Base-by-base conservation (phyloP, 2,113 vertebrate species). In the Panthera uncia region DNA sequence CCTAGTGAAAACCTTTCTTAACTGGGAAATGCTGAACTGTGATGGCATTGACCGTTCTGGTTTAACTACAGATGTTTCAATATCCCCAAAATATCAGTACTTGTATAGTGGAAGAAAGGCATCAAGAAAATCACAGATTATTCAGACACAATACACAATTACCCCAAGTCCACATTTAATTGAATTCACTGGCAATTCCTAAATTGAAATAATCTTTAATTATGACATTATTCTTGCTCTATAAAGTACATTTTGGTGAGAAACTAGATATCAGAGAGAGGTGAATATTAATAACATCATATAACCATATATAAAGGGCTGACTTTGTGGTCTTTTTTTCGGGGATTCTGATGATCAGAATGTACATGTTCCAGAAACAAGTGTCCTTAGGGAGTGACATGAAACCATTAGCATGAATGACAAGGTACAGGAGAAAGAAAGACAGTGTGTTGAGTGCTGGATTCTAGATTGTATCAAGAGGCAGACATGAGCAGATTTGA, bases 91-190 rank as follows among this genome's bases (percentile, higher is more conserved):
- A 45, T 55, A 68, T 89, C 27, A 27, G 23, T 86, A 52, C 12
- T 82, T 89, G 45, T n/a, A 86, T 29, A 93, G 29, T n/a, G 90
- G 45, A 89, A 91, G 48, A 66, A 95, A 84, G 5, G 27, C 23
- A 11, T 76, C n/a, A 92, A 80, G 89, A 55, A 84, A 48, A 68
- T 84, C n/a, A 91, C 41, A 89, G 52, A 94, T 78, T 69, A 91
- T 92, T 88, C 84, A 79, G 57, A 52, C 23, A 36, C 25, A 38
- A 52, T 63, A 61, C 19, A 71, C 2, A 41, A n/a, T 79, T 74
- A 78, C 19, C n/a, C n/a, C 29, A 66, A 69, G 3, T 76, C 55
- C 55, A 69, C 29, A 27, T n/a, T 48, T n/a, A 73, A 55, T 29
- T 57, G 16, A 96, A 86, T 31, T 94, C 38, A 73, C 29, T 55